Percentiles rank a stretch among this genome's conserved stretches.
These are phyloP conservation scores for Scomber colias DNA, from an alignment of 2,113 vertebrate genomes.

Conservation along the genomic window DNA sequence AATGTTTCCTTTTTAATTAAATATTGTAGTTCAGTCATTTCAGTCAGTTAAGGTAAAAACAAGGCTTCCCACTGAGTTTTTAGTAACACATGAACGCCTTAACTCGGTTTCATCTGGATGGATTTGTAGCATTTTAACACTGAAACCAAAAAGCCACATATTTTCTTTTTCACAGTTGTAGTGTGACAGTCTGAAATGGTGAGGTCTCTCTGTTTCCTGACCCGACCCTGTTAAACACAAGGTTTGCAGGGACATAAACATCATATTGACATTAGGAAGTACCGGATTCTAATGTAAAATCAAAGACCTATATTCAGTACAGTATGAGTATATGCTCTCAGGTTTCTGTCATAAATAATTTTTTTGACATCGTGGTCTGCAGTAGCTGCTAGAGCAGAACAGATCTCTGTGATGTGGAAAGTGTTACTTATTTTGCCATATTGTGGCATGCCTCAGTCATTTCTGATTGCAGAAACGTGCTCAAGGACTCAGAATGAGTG, in stretches of 20 bases:
- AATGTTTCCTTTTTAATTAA: too few relatives aligned
- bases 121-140: too few relatives aligned
- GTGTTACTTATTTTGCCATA: slow-evolving; percentile 26
- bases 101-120: too few relatives aligned
- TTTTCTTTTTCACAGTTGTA: too few relatives aligned
- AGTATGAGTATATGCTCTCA: neutral
- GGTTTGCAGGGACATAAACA: neutral
- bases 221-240: too few relatives aligned
- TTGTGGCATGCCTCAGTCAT: slow-evolving; percentile 24
- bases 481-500: slow-evolving; percentile 5
- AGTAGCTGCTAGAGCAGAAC: slow-evolving; percentile 23
- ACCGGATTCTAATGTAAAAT: neutral
- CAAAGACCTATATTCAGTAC: neutral
- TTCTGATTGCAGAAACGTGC: slow-evolving; percentile 15
- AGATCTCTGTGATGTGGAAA: slow-evolving; percentile 54
- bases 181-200: too few relatives aligned
- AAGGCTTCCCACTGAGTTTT: too few relatives aligned
- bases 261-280: neutral
- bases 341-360: neutral
- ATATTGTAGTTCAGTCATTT: too few relatives aligned
- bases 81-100: too few relatives aligned
- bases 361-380: slow-evolving; percentile 20
- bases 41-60: too few relatives aligned
- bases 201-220: too few relatives aligned
- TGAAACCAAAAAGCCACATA: too few relatives aligned